Evolutionary conservation across 2,113 vertebrate genomes (phyloP), one percentile per base, ranked within the genome.

Genomic region (Cynopterus brachyotis): DNA sequence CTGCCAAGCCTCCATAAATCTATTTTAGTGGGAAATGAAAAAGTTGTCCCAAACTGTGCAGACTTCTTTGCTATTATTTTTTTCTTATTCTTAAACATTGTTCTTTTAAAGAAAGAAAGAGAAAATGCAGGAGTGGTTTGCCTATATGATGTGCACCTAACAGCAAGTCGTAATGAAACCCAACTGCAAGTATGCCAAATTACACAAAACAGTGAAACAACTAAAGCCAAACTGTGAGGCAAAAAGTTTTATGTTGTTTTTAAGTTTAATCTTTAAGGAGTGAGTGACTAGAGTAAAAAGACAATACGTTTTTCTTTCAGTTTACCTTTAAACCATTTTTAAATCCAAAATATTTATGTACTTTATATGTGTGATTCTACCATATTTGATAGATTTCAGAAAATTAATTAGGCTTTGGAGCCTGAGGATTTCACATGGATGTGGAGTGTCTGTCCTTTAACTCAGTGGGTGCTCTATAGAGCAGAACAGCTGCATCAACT

Each of bases 401-500:
- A 97, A 97, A 97, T 96, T 95, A 64, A 95, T 98, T 98, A 98
- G 85, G 92, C 80, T 98, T 95, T 96, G 1, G 42, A 96, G 96
- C 96, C 89, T 12, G 62, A 97, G 80, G 85, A 47, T 97, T 95
- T 92, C 92, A 22, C 95, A 60, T 57, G 94, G 96, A 78, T 94
- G 97, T 96, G 87, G 92, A 98, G 90, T 79, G 95, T 69, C 95
- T 97, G 94, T 94, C 95, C 97, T 97, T 98, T 96, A 97, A 80
- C 98, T 98, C 97, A 97, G 98, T 98, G 97, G 98, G 98, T 97
- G 94, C 96, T 82, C 97, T 93, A 92, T 93, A 96, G 95, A 97
- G 92, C 88, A 73, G 97, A 98, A 96, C 98, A 98, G 98, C 98
- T 98, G 97, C 95, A 79, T 4, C 9, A 17, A 93, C 97, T 98